These are phyloP conservation scores for Octodon degus DNA, from an alignment of 2,113 vertebrate species.

Conservation along the genomic window DNA sequence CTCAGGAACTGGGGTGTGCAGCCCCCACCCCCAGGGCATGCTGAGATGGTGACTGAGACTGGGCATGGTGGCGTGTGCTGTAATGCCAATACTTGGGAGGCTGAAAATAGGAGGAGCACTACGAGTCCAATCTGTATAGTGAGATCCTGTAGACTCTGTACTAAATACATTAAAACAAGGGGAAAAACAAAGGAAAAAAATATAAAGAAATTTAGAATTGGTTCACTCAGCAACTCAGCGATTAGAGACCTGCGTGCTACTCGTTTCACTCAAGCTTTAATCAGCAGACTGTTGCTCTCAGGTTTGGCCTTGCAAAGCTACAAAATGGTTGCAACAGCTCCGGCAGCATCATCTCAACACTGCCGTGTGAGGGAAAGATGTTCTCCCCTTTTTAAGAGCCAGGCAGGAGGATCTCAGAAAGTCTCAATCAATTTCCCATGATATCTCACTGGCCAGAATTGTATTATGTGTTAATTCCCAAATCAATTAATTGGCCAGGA, in stretches of 20 bases:
- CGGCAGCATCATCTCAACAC: too few species aligned
- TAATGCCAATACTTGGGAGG: too few species aligned
- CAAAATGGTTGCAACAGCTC: neutral
- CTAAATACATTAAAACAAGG: too few species aligned
- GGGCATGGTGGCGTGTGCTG: too few species aligned
- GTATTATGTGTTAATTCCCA: neutral
- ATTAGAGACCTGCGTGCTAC: neutral
- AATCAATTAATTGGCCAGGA: neutral
- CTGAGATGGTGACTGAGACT: too few species aligned
- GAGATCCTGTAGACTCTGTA: too few species aligned
- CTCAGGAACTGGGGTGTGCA: too few species aligned
- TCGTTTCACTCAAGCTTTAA: neutral
- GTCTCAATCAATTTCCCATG: neutral
- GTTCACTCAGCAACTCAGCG: neutral
- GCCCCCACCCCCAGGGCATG: too few species aligned
- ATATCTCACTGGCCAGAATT: neutral
- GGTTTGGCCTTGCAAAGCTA: neutral
- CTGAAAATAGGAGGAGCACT: too few species aligned
- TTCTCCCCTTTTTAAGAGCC: neutral
- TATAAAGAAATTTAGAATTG: neutral
- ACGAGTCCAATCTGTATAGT: too few species aligned
- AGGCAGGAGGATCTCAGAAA: neutral
- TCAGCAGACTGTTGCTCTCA: neutral
- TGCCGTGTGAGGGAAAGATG: accelerated
- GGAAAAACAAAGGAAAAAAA: too few species aligned